A percentile compares a stretch with the other conserved stretches of the same genome.
These are phyloP conservation scores for Biston betularia DNA, from an alignment of 2,888 invertebrate species.

Conservation along the genomic window DNA sequence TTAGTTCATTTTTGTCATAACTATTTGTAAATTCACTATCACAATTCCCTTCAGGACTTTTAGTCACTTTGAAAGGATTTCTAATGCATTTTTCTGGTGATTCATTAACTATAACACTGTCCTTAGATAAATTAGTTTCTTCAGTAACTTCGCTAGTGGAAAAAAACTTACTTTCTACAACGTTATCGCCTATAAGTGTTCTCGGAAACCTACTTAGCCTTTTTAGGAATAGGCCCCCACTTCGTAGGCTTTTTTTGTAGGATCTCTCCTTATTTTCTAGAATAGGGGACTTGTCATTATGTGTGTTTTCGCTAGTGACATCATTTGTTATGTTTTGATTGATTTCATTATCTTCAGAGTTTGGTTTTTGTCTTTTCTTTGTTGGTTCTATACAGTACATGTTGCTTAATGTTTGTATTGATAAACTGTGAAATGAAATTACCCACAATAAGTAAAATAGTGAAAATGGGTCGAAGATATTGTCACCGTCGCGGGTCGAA, in stretches of 20 bases:
- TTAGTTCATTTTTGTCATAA: not conserved
- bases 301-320: slow-evolving; percentile 48
- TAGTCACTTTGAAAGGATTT: slow-evolving; percentile 53
- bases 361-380: slow-evolving; percentile 65
- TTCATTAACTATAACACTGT: slow-evolving; percentile 55
- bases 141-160: slow-evolving; percentile 32
- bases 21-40: slow-evolving; percentile 10
- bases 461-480: too few species aligned
- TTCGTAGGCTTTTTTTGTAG: slow-evolving; percentile 65
- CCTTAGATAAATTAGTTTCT: slow-evolving; percentile 45
- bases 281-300: slow-evolving; percentile 74
- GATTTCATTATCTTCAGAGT: slow-evolving; percentile 42
- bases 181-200: slow-evolving; percentile 72
- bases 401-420: slow-evolving; percentile 74
- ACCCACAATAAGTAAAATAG: not conserved
- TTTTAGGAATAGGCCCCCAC: slow-evolving; percentile 69
- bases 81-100: slow-evolving; percentile 56
- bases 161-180: slow-evolving; percentile 88
- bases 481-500: too few species aligned
- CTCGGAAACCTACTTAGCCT: slow-evolving; percentile 83
- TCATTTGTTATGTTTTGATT: slow-evolving; percentile 49
- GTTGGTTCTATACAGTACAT: slow-evolving; percentile 78
- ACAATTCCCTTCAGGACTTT: slow-evolving; percentile 19
- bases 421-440: slow-evolving; percentile 63
- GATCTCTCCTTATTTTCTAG: slow-evolving; percentile 75